These are phyloP conservation scores for Trichogramma evanescens DNA, from an alignment of 2,888 invertebrate species.

Conservation along the genomic window DNA sequence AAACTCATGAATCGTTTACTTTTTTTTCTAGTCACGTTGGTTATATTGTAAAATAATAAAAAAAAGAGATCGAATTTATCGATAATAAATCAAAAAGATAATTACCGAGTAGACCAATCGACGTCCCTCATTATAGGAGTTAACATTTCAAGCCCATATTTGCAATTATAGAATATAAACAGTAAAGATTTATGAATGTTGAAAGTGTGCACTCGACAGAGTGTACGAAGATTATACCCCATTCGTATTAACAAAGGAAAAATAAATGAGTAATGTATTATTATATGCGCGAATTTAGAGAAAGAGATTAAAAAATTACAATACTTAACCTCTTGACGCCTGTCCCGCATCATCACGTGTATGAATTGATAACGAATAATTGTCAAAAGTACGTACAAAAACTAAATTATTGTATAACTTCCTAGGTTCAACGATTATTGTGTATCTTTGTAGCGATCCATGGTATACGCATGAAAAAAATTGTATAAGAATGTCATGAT, in stretches of 20 bases:
- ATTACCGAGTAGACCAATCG: no score
- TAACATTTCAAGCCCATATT: no score
- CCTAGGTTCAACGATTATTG: background rate
- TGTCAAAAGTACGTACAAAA: conserved; percentile 2
- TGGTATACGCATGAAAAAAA: background rate
- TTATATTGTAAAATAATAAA: no score
- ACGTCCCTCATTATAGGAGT: no score
- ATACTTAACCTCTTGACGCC: conserved; percentile 16
- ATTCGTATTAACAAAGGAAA: conserved; percentile 2
- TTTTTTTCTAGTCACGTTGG: no score
- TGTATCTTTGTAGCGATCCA: conserved; percentile 2
- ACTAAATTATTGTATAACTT: conserved; percentile 7
- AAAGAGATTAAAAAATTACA: conserved; percentile 13
- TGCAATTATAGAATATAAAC: no score
- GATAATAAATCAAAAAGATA: no score
- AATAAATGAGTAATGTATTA: background rate
- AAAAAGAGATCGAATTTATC: no score
- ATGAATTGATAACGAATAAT: no score
- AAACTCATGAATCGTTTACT: no score
- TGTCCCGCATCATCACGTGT: background rate
- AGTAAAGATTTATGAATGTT: conserved; percentile 19
- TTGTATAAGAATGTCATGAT: background rate
- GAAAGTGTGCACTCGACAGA: conserved; percentile 10
- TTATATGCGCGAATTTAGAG: conserved; percentile 15
- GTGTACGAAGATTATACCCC: conserved; percentile 1